These are phyloP conservation scores for Drosophila busckii DNA, from an alignment of 1,140 invertebrate species.

Conservation along the genomic window DNA sequence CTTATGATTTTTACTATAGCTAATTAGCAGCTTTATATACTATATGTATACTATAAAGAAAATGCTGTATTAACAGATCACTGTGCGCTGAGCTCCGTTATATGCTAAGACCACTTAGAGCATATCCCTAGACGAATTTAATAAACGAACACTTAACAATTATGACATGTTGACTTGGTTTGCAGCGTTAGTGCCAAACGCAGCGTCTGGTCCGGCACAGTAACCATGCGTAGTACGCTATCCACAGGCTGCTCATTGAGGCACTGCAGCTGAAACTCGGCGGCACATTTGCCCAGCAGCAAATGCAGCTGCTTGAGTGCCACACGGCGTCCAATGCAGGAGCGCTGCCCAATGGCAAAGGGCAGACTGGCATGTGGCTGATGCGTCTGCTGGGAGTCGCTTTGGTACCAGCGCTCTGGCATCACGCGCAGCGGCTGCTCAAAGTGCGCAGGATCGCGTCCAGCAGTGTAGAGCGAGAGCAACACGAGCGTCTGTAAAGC, in stretches of 20 bases:
- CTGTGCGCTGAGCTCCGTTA: too few species aligned
- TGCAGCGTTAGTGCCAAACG: constrained; percentile 57
- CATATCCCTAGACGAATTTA: too few species aligned
- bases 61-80: too few species aligned
- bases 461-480: constrained; percentile 89
- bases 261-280: constrained; percentile 80
- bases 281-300: constrained; percentile 81
- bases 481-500: constrained; percentile 84
- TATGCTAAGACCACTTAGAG: too few species aligned
- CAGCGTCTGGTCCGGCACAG: constrained; percentile 81
- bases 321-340: constrained; percentile 89
- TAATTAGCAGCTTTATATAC: too few species aligned
- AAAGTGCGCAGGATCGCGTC: constrained; percentile 86
- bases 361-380: constrained; percentile 87
- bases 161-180: neutral
- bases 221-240: constrained; percentile 81
- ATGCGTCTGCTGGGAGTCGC: constrained; percentile 74
- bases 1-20: too few species aligned
- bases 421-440: constrained; percentile 84
- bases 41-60: too few species aligned
- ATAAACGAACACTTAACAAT: too few species aligned
- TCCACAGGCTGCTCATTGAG: constrained; percentile 80
- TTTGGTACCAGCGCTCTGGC: constrained; percentile 88
- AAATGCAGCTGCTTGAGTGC: constrained; percentile 87
- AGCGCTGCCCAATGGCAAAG: constrained; percentile 89